Base-by-base conservation (phyloP, 2,888 invertebrate species). In the Lacanobia wlatinum region DNA sequence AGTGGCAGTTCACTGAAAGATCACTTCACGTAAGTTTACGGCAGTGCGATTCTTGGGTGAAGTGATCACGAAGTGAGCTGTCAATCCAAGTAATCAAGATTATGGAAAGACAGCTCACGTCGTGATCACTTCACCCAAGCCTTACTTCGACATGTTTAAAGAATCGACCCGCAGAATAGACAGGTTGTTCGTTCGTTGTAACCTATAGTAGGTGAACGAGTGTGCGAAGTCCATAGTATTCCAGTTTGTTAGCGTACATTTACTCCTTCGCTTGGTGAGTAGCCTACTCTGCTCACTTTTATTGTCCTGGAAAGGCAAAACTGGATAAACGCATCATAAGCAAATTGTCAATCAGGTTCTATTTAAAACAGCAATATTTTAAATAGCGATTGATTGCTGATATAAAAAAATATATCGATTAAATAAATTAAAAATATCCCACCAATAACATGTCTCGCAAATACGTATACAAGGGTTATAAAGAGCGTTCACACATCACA, bases 401-500 rank as follows among this genome's bases (percentile, higher is more conserved):
- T 21, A 38, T n/a, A n/a, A n/a, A n/a, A n/a, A n/a, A n/a, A n/a
- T n/a, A 40, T 14, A 55, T 8, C 18, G 16, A 10, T n/a, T 55
- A 46, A n/a, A 18, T 6, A 14, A 38, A 34, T n/a, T 16, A 1
- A 34, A 28, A 18, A 10, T n/a, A n/a, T n/a, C n/a, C n/a, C n/a
- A n/a, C n/a, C n/a, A n/a, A n/a, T n/a, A n/a, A n/a, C n/a, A n/a
- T n/a, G n/a, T 56, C 64, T 76, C 60, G 69, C 66, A 70, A 66
- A 69, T 69, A 80, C 74, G 70, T 71, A 55, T 55, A 50, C 10
- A 61, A 62, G 52, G 53, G 10, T 52, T 18, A 2, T 48, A 58
- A 60, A 18, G 58, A 67, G 52, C 65, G 9, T 70, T 28, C 40
- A 76, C 48, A 75, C 61, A 73, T 21, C 10, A 73, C 68, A 70